Evolutionary conservation across 2,797 vertebrate species (phyloP).

Genomic region (Microctenopoma stevenorrisi): DNA sequence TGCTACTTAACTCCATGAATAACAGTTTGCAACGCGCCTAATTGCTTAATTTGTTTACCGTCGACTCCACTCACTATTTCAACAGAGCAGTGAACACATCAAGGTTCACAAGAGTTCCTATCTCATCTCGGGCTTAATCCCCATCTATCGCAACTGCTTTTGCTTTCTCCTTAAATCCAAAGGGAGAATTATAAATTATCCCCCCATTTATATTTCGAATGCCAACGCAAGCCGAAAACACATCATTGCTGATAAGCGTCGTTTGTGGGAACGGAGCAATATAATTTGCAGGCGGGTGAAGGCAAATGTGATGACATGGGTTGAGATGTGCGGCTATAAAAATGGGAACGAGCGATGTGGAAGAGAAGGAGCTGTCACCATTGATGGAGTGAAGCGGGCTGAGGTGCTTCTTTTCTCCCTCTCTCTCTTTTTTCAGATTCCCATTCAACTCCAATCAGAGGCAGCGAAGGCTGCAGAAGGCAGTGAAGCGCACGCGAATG

Average conservation of each 20-base stretch:
- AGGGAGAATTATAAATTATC: slow-evolving; percentile 77
- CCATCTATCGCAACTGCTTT: slow-evolving; percentile 55
- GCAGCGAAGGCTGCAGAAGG: slow-evolving; percentile 66
- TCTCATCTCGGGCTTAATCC: slow-evolving; percentile 68
- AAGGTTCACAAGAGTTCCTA: slow-evolving; percentile 60
- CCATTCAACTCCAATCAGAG: slow-evolving; percentile 74
- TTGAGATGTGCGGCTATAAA: slow-evolving; percentile 73
- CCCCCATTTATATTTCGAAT: slow-evolving; percentile 75
- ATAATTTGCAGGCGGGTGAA: slow-evolving; percentile 76
- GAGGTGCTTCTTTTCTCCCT: slow-evolving; percentile 70
- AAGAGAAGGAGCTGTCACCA: slow-evolving; percentile 79
- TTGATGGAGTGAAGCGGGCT: slow-evolving; percentile 79
- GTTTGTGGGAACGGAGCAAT: slow-evolving; percentile 68
- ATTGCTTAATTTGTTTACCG: slow-evolving; percentile 80
- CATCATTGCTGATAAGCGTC: slow-evolving; percentile 77
- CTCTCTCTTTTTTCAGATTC: slow-evolving; percentile 45
- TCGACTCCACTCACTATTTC: slow-evolving; percentile 63
- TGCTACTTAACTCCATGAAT: slow-evolving; percentile 74
- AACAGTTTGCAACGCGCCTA: slow-evolving; percentile 70
- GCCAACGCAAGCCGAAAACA: slow-evolving; percentile 75
- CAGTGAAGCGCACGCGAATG: slow-evolving; percentile 59
- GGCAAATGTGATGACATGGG: slow-evolving; percentile 81
- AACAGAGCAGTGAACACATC: slow-evolving; percentile 65
- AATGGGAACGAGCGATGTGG: slow-evolving; percentile 72
- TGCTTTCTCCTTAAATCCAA: slow-evolving; percentile 65